Evolutionary conservation across 2,113 vertebrate genomes (phyloP).

Genomic region (Pangasianodon gigas): DNA sequence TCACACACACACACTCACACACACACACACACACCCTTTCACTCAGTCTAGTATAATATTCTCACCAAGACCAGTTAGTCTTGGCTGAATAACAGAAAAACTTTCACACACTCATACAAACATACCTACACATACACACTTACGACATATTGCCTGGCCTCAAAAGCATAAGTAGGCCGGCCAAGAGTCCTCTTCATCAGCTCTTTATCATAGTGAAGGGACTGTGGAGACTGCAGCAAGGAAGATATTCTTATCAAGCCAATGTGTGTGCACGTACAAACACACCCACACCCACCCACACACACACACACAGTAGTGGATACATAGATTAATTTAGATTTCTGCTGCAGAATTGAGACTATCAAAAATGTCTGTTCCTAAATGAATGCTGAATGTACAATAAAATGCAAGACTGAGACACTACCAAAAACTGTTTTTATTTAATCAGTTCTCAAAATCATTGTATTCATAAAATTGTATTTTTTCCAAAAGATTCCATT

Average conservation of each 20-base stretch:
- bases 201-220: constrained; percentile 93
- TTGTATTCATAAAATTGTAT: background rate
- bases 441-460: background rate
- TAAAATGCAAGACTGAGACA: background rate
- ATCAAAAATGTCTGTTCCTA: background rate
- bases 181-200: constrained; percentile 98
- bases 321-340: background rate
- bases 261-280: constrained; percentile 24
- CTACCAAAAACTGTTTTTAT: background rate
- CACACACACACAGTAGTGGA: background rate
- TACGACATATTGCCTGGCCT: constrained; percentile 98
- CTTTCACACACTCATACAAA: background rate
- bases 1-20: background rate
- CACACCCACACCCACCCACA: constrained; percentile 42
- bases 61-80: background rate
- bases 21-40: constrained; percentile 16
- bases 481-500: background rate
- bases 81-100: background rate
- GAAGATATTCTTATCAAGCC: constrained; percentile 66
- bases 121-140: constrained; percentile 70
- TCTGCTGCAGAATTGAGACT: background rate
- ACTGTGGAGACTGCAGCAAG: constrained; percentile 87
- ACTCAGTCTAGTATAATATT: background rate
- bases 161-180: constrained; percentile 90
- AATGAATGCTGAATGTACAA: background rate